These are phyloP conservation scores for Phocoena phocoena DNA, from an alignment of 2,113 vertebrate genomes.

Conservation along the genomic window DNA sequence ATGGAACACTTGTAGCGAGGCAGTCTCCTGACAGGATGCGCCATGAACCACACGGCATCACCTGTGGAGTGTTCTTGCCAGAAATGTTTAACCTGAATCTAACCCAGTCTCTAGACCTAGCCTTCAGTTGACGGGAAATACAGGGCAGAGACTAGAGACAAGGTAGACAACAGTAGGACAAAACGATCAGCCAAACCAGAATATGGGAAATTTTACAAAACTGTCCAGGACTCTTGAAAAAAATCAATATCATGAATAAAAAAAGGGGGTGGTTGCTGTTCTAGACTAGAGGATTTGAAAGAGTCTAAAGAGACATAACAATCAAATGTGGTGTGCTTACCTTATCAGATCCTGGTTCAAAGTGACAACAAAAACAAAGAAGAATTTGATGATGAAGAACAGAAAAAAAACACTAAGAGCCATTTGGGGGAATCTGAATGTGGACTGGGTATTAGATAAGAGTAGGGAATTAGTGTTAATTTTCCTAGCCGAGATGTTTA, in stretches of 20 bases:
- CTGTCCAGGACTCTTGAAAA: not conserved
- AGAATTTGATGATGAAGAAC: not conserved
- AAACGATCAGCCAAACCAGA: not conserved
- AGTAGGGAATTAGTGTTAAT: not conserved
- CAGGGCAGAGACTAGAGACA: not conserved
- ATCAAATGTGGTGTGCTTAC: not conserved
- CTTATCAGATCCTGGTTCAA: not conserved
- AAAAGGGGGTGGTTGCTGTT: not conserved
- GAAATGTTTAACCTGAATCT: not conserved
- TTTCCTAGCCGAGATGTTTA: not conserved
- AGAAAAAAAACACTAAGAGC: not conserved
- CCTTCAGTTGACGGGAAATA: not conserved
- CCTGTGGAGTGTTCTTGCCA: not conserved
- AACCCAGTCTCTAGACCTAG: not conserved
- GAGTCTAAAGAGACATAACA: not conserved
- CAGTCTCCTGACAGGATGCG: not conserved
- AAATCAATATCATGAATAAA: not conserved
- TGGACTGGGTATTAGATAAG: not conserved
- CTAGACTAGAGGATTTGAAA: not conserved
- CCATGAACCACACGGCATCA: not conserved
- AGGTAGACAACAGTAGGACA: not conserved
- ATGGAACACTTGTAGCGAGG: fast-evolving
- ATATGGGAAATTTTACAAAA: not conserved
- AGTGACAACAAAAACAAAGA: not conserved
- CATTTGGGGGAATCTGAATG: not conserved